Conservation (phyloP, 2,888 invertebrate genomes). For the Tribolium freemani region DNA sequence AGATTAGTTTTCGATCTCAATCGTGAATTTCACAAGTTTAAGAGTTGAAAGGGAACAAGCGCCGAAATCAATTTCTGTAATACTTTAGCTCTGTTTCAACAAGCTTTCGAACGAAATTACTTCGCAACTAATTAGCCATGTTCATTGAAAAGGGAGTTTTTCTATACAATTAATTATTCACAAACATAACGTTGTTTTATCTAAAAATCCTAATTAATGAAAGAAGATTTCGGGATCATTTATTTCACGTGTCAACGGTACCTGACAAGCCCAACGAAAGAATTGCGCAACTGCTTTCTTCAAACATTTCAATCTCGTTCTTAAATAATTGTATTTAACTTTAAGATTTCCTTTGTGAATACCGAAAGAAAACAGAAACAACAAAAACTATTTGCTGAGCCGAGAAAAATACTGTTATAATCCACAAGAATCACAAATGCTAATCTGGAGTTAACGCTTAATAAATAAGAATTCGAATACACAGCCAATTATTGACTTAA, state of each 20-base stretch:
- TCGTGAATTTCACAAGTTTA: constrained; percentile 28
- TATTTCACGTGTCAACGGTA: not conserved
- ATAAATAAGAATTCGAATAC: not conserved
- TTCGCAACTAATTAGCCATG: constrained; percentile 8
- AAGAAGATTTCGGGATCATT: not conserved
- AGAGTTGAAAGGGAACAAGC: constrained; percentile 22
- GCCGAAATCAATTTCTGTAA: constrained; percentile 18
- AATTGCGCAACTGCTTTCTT: not conserved
- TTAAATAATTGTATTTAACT: not conserved
- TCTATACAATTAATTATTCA: too few species aligned
- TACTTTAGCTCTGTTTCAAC: constrained; percentile 24
- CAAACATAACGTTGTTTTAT: too few species aligned
- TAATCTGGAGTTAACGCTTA: not conserved
- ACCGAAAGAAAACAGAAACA: not conserved
- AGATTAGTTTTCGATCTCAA: constrained; percentile 45
- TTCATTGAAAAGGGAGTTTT: constrained; percentile 5
- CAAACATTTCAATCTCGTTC: not conserved
- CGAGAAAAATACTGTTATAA: not conserved
- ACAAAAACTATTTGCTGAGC: not conserved
- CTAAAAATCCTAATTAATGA: not conserved
- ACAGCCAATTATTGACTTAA: not conserved
- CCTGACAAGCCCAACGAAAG: not conserved
- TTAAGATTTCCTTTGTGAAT: not conserved
- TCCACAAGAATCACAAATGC: not conserved
- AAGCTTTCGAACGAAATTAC: constrained; percentile 9